Conservation (phyloP, 1,140 invertebrate genomes). For the Alviniconcha marisindica region DNA sequence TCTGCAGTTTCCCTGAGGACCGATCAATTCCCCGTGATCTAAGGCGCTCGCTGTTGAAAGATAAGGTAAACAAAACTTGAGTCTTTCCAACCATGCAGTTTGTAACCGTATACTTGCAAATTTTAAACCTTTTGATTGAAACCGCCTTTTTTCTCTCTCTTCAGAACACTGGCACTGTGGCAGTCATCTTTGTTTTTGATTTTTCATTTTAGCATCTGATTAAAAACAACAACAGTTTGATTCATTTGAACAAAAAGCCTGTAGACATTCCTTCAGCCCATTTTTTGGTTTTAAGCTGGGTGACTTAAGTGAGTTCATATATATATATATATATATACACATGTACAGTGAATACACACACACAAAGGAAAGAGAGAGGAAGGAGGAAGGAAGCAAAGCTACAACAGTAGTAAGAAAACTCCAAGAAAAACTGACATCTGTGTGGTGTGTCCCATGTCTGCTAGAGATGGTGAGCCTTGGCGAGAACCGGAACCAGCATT, state of each 20-base stretch:
- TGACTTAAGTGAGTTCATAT: no score
- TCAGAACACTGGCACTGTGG: no score
- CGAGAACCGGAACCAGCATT: not conserved
- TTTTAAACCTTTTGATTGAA: no score
- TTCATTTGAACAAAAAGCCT: no score
- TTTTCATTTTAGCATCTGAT: not conserved
- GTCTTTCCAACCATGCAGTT: no score
- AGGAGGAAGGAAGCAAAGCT: not conserved
- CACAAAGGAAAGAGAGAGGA: not conserved
- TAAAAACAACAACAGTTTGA: not conserved
- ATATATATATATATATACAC: no score
- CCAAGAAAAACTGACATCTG: not conserved
- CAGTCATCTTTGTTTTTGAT: not conserved
- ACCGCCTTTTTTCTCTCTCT: no score
- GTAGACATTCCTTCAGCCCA: no score
- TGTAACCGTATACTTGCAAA: no score
- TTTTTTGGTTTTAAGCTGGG: no score
- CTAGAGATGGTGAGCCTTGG: slow-evolving; percentile 8
- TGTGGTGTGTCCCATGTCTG: not conserved
- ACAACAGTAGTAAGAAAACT: no score
- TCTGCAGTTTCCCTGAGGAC: slow-evolving; percentile 69
- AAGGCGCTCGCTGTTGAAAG: slow-evolving; percentile 57
- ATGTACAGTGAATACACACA: no score
- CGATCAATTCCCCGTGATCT: slow-evolving; percentile 59
- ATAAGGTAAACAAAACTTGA: slow-evolving; percentile 19